Conservation (phyloP, 2,113 vertebrate species). For the Tragelaphus imberbis region DNA sequence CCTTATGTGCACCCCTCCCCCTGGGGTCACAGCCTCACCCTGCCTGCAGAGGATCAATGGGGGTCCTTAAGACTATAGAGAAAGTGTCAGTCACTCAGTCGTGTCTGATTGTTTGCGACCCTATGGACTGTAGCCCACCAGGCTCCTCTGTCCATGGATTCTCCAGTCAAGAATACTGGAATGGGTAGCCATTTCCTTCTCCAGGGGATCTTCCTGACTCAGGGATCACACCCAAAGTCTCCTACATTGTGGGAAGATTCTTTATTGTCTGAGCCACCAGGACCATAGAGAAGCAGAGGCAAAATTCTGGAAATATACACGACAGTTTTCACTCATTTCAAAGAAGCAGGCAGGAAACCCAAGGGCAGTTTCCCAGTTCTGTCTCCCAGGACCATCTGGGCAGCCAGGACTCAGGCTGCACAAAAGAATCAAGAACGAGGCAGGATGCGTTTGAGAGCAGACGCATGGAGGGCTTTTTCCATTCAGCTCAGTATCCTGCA, state of each 20-base stretch:
- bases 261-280: background rate
- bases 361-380: background rate
- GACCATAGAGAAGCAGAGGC: background rate
- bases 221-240: background rate
- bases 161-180: background rate
- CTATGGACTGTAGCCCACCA: background rate
- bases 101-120: accelerated
- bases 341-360: background rate
- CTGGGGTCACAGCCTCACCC: background rate
- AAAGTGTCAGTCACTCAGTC: background rate
- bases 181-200: background rate
- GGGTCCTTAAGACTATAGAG: background rate
- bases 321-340: background rate
- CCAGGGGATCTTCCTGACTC: background rate
- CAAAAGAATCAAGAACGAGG: background rate
- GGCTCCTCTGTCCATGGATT: background rate
- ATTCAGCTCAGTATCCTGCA: background rate
- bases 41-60: background rate
- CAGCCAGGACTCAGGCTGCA: background rate
- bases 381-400: background rate
- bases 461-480: background rate
- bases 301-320: background rate
- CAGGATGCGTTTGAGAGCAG: background rate
- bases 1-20: accelerated
- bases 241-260: background rate